Evolutionary conservation across 2,797 vertebrate species (phyloP).

Genomic region (Octomys mimax): DNA sequence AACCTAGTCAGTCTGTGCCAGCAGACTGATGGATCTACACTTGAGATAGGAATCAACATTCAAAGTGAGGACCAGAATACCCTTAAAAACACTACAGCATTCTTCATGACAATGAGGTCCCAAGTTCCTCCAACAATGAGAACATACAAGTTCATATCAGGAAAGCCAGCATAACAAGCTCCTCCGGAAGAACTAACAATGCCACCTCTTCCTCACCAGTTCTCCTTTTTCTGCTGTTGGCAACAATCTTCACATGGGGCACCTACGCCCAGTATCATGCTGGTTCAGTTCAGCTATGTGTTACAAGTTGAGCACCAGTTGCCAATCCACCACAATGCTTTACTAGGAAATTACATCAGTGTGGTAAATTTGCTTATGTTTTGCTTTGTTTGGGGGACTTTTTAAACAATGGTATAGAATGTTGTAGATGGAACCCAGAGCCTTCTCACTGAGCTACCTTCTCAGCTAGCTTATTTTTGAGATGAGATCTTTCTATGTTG

Average conservation of each 20-base stretch:
- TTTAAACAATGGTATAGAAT: not conserved
- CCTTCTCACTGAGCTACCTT: not conserved
- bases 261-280: not conserved
- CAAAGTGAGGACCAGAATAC: not conserved
- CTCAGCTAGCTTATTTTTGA: not conserved
- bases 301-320: not conserved
- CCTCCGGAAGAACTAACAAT: not conserved
- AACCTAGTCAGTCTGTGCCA: not conserved
- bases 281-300: not conserved
- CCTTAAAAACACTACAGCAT: not conserved
- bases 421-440: not conserved
- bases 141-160: not conserved
- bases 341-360: not conserved
- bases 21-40: not conserved
- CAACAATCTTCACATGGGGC: not conserved
- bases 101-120: no score
- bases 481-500: not conserved
- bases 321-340: not conserved
- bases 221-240: not conserved
- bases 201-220: not conserved
- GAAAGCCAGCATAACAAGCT: not conserved
- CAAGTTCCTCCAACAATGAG: not conserved
- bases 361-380: not conserved
- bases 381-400: not conserved
- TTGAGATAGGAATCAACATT: not conserved